phyloP scores from a whole-genome alignment of 1,140 invertebrate species.

The Oryctes rhinoceros region DNA sequence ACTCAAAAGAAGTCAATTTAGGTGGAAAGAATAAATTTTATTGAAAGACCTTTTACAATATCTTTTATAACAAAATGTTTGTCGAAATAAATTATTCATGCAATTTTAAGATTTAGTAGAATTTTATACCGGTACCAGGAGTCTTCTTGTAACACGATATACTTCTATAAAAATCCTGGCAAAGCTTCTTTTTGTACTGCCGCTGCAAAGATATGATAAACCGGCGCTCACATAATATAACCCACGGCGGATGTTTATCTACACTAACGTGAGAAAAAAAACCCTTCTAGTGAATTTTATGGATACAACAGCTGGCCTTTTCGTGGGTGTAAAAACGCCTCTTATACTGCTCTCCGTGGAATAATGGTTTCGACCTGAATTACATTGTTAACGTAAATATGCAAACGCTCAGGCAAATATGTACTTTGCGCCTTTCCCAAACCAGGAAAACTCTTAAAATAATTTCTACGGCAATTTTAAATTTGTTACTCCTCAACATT shows the following conservation, averaged over 20 bases:
- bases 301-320: not conserved
- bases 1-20: no score
- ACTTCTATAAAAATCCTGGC: not conserved
- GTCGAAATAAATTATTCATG: no score
- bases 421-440: not conserved
- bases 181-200: not conserved
- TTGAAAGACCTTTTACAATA: no score
- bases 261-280: conserved; percentile 23
- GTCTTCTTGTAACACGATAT: not conserved
- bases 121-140: not conserved
- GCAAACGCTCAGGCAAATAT: not conserved
- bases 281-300: conserved; percentile 22
- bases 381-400: conserved; percentile 25
- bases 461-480: no score
- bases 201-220: conserved; percentile 25
- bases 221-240: conserved; percentile 13
- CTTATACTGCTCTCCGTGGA: conserved; percentile 8
- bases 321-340: conserved; percentile 28
- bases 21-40: no score
- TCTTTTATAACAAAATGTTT: no score
- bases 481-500: no score
- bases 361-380: conserved; percentile 10
- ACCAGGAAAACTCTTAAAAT: not conserved
- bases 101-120: not conserved
- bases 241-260: conserved; percentile 28